Base-by-base conservation (phyloP, 2,888 invertebrate species). In the Aporophyla nigra region DNA sequence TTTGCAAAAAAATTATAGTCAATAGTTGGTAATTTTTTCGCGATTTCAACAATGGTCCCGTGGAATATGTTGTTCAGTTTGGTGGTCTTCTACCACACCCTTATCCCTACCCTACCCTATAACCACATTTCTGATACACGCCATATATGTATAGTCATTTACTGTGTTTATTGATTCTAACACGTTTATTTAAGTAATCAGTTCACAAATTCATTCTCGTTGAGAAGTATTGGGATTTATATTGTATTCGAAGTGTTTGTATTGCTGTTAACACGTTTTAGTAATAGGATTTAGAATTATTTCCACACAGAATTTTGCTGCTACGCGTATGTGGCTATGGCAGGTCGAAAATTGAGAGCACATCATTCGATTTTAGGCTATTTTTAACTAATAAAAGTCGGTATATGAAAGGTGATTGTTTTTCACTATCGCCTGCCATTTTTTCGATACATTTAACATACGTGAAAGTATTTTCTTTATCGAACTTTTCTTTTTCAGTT, bases 271-370 rank as follows among this genome's bases (percentile, higher is more conserved):
- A 62, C 43, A 76, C 14, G 33, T 33, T 33, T 46, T 9, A 24
- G 12, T 62, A 33, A 46, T 49, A 33, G 7, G 16, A 54, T 76
- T 76, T 49, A 24, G 7, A 10, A 54, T 76, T 76, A 76, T 61
- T n/a, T 53, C 10, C 19, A 5, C 46, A 33, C 43, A 53, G n/a
- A 19, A 27, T 21, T 51, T 27, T 1, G 43, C 19, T 33, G 33
- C 27, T 9, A 14, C 16, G 19, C 27, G 12, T 27, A 19, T 24
- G 24, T 43, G 43, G 14, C 59, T 16, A 16, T 21, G 59, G 7
- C 43, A 59, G 24, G 24, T 71, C 14, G 5, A 69, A 71, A 80
- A 71, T 76, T 53, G 6, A 61, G 10, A 14, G 21, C 24, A 49
- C 46, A 46, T 14, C 10, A 40, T 67, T 67, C n/a, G n/a, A 33